Conservation (phyloP, 2,888 invertebrate genomes). For the Drosophila nr. medialis region DNA sequence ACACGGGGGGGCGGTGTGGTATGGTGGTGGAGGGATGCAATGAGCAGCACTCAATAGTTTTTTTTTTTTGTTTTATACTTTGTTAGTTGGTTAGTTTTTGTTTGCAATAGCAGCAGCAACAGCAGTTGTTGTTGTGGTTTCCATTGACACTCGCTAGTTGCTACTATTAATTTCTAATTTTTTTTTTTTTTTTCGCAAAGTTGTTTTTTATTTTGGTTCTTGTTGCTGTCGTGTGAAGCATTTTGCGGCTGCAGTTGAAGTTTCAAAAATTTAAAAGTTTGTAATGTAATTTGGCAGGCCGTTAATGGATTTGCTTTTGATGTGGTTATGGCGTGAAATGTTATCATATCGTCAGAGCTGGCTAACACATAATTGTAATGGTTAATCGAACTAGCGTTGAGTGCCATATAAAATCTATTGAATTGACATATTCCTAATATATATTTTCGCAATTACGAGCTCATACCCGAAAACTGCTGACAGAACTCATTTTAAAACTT, state of each 20-base stretch:
- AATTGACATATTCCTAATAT: background rate
- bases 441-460: background rate
- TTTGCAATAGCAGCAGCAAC: slow-evolving; percentile 43
- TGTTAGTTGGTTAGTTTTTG: slow-evolving; percentile 77
- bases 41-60: slow-evolving; percentile 73
- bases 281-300: slow-evolving; percentile 67
- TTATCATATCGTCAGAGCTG: slow-evolving; percentile 6
- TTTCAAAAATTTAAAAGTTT: slow-evolving; percentile 62
- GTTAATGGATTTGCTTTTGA: slow-evolving; percentile 52
- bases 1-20: slow-evolving; percentile 6
- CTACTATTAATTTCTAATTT: slow-evolving; percentile 76
- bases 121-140: slow-evolving; percentile 62
- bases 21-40: slow-evolving; percentile 16
- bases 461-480: background rate
- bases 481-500: slow-evolving; percentile 9
- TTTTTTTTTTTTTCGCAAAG: slow-evolving; percentile 20
- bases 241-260: slow-evolving; percentile 53
- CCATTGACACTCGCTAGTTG: slow-evolving; percentile 77
- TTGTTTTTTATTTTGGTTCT: slow-evolving; percentile 20
- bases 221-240: slow-evolving; percentile 53
- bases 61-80: slow-evolving; percentile 63
- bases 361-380: background rate
- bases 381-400: background rate
- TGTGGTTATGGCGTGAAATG: slow-evolving; percentile 45
- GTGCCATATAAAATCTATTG: background rate